Evolutionary conservation across 2,888 invertebrate genomes (phyloP), one percentile per base, ranked within the genome.

Genomic region (Caenorhabditis imperialis): DNA sequence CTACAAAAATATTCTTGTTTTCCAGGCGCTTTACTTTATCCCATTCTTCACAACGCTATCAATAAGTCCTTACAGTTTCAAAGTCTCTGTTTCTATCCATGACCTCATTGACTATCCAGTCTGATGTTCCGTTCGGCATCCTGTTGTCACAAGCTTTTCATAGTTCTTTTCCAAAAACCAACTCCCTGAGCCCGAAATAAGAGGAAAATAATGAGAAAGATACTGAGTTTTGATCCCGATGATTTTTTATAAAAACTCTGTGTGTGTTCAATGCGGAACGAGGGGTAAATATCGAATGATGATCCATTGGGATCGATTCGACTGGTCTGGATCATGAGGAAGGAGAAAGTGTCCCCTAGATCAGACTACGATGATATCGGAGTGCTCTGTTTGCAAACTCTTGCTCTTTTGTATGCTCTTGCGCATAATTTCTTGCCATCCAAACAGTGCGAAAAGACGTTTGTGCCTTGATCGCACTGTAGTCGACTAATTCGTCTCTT

Each of bases 271-370:
- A 57, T 58, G 42, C 10, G 54, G 6, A n/a, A 2, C 37, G 16
- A 38, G 16, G 3, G 20, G 61, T 18, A 35, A 40, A 44, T 10
- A 63, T 63, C 63, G 47, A 55, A 8, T 30, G 47, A 55, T 63
- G 63, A 63, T 63, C 63, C 63, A 63, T 63, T 48, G 63, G 40
- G 63, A 38, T 38, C 62, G 53, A 38, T 20, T 48, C 37, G n/a
- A n/a, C n/a, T n/a, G n/a, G n/a, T 48, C 37, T 12, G 20, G 20
- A 47, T 47, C 40, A 63, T 44, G 47, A 38, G n/a, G 22, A 42
- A 42, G 5, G 22, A 14, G 14, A n/a, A 12, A 18, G 8, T 22
- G 3, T 6, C 37, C 20, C 37, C 35, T 30, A n/a, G 50, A 53
- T 53, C 53, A 53, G 5, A 18, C 10, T 16, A 38, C 27, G n/a